Percentiles rank a stretch among this genome's conserved stretches.
phyloP scores from a whole-genome alignment of 2,113 vertebrate genomes.

The Theropithecus gelada region DNA sequence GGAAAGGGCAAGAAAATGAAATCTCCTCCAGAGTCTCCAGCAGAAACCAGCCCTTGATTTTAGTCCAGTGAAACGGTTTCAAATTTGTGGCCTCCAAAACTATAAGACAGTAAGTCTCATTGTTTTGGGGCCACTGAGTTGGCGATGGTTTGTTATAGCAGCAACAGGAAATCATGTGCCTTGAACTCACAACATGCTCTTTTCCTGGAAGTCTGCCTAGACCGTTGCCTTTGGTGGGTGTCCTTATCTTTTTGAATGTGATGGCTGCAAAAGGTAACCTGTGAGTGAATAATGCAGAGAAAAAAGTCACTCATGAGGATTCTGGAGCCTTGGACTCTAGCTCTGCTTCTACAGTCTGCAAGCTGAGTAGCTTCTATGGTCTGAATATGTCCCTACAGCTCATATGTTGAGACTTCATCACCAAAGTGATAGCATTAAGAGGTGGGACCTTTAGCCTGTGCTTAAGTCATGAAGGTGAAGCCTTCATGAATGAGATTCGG shows the following conservation, averaged over 20 bases:
- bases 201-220: background rate
- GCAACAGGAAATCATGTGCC: background rate
- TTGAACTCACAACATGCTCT: background rate
- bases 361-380: background rate
- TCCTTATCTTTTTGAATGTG: background rate
- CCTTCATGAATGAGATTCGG: background rate
- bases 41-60: background rate
- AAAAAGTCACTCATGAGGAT: rapidly evolving
- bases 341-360: background rate
- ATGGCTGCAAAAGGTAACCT: background rate
- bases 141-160: background rate
- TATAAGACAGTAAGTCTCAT: background rate
- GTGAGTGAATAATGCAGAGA: rapidly evolving
- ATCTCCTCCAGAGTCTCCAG: background rate
- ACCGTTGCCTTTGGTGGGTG: background rate
- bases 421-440: background rate
- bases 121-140: background rate
- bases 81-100: background rate
- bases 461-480: background rate
- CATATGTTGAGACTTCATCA: too few species aligned
- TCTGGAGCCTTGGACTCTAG: background rate
- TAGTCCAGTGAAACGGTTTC: background rate
- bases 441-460: background rate
- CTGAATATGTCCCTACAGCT: background rate
- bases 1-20: background rate